phyloP scores from a whole-genome alignment of 2,797 vertebrate species.

The Steatocranus sp. region DNA sequence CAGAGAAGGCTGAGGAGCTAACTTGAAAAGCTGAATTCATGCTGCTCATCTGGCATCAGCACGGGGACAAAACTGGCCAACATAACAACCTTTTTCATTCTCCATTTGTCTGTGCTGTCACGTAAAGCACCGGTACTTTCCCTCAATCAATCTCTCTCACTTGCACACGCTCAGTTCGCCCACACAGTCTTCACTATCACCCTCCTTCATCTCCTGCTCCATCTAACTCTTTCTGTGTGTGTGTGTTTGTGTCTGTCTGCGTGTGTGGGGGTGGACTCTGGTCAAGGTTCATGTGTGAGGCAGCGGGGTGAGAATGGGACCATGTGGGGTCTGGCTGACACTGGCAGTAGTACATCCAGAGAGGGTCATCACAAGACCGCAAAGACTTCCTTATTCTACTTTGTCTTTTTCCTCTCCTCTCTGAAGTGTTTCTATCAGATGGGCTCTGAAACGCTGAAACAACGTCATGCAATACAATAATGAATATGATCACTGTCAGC shows the following conservation, averaged over 20 bases:
- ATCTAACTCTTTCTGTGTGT: neutral
- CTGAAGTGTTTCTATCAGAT: conserved; percentile 42
- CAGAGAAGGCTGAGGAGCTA: conserved; percentile 1
- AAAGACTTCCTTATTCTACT: conserved; percentile 33
- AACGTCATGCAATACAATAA: conserved; percentile 52
- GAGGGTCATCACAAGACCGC: conserved; percentile 1
- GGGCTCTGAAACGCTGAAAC: conserved; percentile 32
- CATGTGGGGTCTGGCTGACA: conserved; percentile 36
- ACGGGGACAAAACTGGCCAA: conserved; percentile 26
- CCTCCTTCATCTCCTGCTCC: conserved; percentile 32
- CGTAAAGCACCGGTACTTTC: conserved; percentile 33
- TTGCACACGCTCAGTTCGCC: conserved; percentile 16
- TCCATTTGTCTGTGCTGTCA: conserved; percentile 34
- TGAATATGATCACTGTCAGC: conserved; percentile 36
- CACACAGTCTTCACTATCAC: conserved; percentile 48
- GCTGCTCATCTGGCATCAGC: conserved; percentile 26
- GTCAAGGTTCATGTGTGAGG: conserved; percentile 24
- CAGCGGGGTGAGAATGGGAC: conserved; percentile 17
- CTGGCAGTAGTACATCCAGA: neutral
- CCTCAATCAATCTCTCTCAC: conserved; percentile 41
- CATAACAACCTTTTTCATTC: conserved; percentile 31
- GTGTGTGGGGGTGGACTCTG: conserved; percentile 1
- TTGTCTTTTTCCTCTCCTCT: neutral
- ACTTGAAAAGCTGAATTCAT: conserved; percentile 16
- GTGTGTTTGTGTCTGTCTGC: neutral